Percentiles rank a stretch among this genome's conserved stretches.
Conservation (phyloP, 2,113 vertebrate species). For the Bombycilla garrulus region DNA sequence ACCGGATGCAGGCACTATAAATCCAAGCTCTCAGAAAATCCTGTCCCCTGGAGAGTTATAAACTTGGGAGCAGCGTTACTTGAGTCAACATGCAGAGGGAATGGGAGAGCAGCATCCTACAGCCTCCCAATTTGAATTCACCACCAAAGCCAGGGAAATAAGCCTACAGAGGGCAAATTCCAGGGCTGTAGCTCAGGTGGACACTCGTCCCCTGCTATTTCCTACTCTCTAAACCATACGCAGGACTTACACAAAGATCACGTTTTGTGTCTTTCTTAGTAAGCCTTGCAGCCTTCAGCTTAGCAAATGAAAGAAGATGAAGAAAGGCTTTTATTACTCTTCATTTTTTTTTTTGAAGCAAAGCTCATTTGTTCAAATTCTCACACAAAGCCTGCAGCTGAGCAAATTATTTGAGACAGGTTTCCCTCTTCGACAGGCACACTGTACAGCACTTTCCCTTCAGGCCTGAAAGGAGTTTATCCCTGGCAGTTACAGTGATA, state of each 20-base stretch:
- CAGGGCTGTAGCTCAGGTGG: not conserved
- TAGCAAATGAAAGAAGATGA: not conserved
- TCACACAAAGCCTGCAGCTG: not conserved
- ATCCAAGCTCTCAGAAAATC: not conserved
- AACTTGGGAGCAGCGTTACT: not conserved
- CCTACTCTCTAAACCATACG: not conserved
- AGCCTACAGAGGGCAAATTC: not conserved
- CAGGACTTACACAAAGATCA: not conserved
- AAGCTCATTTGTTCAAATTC: not conserved
- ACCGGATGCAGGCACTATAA: not conserved
- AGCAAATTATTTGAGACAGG: not conserved
- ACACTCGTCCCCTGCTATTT: accelerated
- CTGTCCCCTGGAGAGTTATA: not conserved
- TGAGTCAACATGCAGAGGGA: not conserved
- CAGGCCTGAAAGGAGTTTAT: not conserved
- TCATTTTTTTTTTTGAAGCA: not conserved
- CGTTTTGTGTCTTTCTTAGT: not conserved
- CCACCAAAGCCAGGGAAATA: not conserved
- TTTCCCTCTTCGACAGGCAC: not conserved
- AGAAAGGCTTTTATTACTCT: not conserved
- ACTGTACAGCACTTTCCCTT: not conserved
- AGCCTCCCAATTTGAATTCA: not conserved
- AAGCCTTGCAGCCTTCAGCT: not conserved
- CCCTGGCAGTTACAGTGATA: not conserved
- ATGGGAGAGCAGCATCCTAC: not conserved